Base-by-base conservation (phyloP, 2,888 invertebrate species). In the Pediacus dermestoides region DNA sequence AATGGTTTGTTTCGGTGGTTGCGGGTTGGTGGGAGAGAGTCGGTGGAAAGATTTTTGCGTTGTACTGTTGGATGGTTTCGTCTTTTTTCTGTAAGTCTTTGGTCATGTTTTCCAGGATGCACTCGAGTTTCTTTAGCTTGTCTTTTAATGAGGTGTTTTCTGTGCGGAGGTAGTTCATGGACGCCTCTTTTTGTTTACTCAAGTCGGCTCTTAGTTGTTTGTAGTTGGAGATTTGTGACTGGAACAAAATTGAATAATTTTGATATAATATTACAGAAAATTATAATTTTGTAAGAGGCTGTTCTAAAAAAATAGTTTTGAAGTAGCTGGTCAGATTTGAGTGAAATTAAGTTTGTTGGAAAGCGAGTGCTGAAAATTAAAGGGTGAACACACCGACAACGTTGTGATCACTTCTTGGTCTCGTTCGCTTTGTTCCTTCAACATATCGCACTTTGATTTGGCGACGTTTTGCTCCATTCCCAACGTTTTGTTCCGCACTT, bases 401-500 rank as follows among this genome's bases (percentile, higher is more conserved):
- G 76, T 75, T 41, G 74, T 73, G 12, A 85, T 75, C 16, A 81
- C 68, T 36, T 79, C 66, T 48, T 82, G 79, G 52, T 82, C 82
- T 50, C 76, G 77, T 16, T 73, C 74, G 36, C 76, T 76, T 57
- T 82, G 81, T 44, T 82, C 80, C 14, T 77, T 72, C 42, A 82
- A 64, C 1, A 78, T 74, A 22, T 71, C 70, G 43, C 80, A 70
- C 52, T 80, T 82, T 18, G 74, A 72, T 57, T 80, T 79, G 16
- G 77, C 66, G 0, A 69, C 70, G 1, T 69, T 69, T 8, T 75
- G 63, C 43, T 88, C 86, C 38, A 76, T 77, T 53, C 83, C 83
- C 12, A 88, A 65, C 33, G 80, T 82, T 57, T 77, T 78, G 39
- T 80, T 77, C 50, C 88, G 75, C 16, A 84, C 82, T 60, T 76